A percentile compares a stretch with the other conserved stretches of the same genome.
Conservation (phyloP, 1,140 invertebrate genomes). For the Oncopodura yosiiana region DNA sequence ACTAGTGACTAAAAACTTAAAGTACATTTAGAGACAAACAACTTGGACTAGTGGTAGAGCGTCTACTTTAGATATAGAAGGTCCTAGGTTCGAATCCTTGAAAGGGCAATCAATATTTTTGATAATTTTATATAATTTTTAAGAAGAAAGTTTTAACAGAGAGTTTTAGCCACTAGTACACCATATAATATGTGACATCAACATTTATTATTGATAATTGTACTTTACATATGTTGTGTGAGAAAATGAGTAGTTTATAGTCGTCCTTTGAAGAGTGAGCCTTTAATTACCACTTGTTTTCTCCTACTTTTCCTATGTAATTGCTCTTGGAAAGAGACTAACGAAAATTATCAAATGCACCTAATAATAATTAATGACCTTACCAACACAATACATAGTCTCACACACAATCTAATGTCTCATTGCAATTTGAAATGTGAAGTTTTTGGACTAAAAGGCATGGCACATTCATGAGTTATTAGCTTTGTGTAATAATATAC, state of each 20-base stretch:
- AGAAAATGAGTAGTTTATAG: not conserved
- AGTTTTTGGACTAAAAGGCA: too few relatives aligned
- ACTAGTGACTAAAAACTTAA: not conserved
- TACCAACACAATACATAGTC: too few relatives aligned
- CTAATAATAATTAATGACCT: slow-evolving; percentile 24
- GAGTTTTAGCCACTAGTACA: too few relatives aligned
- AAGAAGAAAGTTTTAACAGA: too few relatives aligned
- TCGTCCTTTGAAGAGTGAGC: not conserved
- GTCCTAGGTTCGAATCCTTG: too few relatives aligned
- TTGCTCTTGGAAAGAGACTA: slow-evolving; percentile 7
- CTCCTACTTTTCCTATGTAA: slow-evolving; percentile 8
- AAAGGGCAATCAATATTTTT: too few relatives aligned
- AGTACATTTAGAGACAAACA: not conserved
- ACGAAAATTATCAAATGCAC: slow-evolving; percentile 18
- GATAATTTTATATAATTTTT: too few relatives aligned
- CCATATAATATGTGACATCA: too few relatives aligned
- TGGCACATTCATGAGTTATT: too few relatives aligned
- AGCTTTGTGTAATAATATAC: too few relatives aligned
- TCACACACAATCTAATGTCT: too few relatives aligned
- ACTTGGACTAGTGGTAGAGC: not conserved
- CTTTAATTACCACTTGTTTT: slow-evolving; percentile 17
- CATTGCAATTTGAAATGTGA: too few relatives aligned
- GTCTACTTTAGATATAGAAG: not conserved
- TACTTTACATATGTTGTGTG: slow-evolving; percentile 7
- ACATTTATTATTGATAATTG: slow-evolving; percentile 21